Evolutionary conservation across 1,140 invertebrate species (phyloP).

Genomic region (Rhizoglyphus robini): DNA sequence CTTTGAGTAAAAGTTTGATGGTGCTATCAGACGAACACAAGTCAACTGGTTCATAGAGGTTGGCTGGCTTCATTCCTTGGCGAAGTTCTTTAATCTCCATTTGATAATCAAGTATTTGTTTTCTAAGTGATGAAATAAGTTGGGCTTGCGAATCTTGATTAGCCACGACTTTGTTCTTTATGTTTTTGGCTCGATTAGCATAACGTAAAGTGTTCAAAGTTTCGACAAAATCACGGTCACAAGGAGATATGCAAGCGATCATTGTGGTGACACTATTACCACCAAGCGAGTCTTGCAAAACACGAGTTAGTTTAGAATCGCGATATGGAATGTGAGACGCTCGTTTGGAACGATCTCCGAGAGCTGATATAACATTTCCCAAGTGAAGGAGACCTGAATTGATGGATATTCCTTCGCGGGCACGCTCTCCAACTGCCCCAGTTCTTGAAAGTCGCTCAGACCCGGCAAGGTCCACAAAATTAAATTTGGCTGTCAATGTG

Average conservation of each 20-base stretch:
- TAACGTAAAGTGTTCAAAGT: slow-evolving; percentile 95
- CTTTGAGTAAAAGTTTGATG: slow-evolving; percentile 88
- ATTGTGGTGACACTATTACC: slow-evolving; percentile 86
- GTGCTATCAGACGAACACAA: slow-evolving; percentile 75
- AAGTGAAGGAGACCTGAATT: slow-evolving; percentile 82
- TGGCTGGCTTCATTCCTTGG: slow-evolving; percentile 51
- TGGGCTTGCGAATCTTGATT: slow-evolving; percentile 91
- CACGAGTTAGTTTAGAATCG: slow-evolving; percentile 85
- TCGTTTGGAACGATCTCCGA: slow-evolving; percentile 76
- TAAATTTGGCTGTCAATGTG: slow-evolving; percentile 81
- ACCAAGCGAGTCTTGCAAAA: slow-evolving; percentile 91
- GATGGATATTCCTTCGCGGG: slow-evolving; percentile 88
- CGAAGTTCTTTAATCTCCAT: slow-evolving; percentile 84
- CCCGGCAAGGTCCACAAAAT: slow-evolving; percentile 91
- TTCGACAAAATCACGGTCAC: slow-evolving; percentile 96
- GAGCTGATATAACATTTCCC: slow-evolving; percentile 92
- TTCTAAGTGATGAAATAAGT: slow-evolving; percentile 67
- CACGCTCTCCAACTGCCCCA: slow-evolving; percentile 72
- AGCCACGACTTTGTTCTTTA: slow-evolving; percentile 86
- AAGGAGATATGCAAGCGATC: slow-evolving; percentile 96
- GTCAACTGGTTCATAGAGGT: slow-evolving; percentile 57
- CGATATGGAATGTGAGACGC: slow-evolving; percentile 87
- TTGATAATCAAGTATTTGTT: slow-evolving; percentile 76
- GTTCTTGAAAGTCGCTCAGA: slow-evolving; percentile 90
- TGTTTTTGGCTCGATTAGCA: slow-evolving; percentile 91